phyloP scores from a whole-genome alignment of 2,113 vertebrate species.

The Crotalus horridus region DNA sequence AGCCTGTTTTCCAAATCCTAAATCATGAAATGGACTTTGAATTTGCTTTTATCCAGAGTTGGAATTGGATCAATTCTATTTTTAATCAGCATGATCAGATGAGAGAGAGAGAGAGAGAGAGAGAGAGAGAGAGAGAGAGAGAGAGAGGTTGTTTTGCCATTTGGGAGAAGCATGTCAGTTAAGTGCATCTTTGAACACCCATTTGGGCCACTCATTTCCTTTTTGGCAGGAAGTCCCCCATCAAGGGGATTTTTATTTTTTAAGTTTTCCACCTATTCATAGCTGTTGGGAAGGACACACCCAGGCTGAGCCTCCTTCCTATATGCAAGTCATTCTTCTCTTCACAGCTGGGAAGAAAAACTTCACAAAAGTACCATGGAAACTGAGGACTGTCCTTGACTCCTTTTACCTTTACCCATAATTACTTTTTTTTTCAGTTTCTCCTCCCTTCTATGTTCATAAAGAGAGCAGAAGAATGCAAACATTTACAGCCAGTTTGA shows the following conservation, averaged over 20 bases:
- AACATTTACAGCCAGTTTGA: not conserved
- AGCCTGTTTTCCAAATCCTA: not conserved
- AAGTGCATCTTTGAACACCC: conserved; percentile 34
- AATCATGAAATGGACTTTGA: not conserved
- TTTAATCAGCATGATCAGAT: conserved; percentile 14
- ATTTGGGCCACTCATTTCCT: conserved; percentile 34
- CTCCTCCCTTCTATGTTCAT: conserved; percentile 41
- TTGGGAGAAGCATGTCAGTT: conserved; percentile 23
- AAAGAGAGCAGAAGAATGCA: not conserved
- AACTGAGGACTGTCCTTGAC: conserved; percentile 24
- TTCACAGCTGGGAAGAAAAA: conserved; percentile 59
- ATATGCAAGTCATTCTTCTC: conserved; percentile 26
- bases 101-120: too few species aligned
- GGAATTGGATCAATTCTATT: not conserved
- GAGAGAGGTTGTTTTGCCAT: not conserved
- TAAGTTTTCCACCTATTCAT: conserved; percentile 23
- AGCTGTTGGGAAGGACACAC: conserved; percentile 41
- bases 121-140: too few species aligned
- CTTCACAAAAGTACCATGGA: conserved; percentile 11
- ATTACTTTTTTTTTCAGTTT: conserved; percentile 9
- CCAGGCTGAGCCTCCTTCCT: conserved; percentile 39
- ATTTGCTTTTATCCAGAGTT: not conserved
- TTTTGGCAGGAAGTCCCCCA: conserved; percentile 51
- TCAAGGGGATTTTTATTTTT: conserved; percentile 8
- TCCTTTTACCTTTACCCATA: conserved; percentile 32